These are phyloP conservation scores for Ginglymostoma cirratum DNA, from an alignment of 2,113 vertebrate species.

Conservation along the genomic window DNA sequence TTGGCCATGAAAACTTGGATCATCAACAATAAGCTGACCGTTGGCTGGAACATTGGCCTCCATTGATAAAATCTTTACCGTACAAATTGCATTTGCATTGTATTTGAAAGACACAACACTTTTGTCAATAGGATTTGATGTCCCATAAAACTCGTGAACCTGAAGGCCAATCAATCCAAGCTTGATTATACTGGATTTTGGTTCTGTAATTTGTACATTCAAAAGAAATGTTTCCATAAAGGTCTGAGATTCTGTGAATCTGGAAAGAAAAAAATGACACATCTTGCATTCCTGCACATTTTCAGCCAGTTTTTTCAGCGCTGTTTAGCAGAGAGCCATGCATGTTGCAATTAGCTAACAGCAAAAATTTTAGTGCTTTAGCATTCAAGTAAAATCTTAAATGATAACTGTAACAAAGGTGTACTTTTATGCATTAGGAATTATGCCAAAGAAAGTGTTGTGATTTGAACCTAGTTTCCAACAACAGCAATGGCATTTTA, in stretches of 20 bases:
- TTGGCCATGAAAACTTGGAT: slow-evolving; percentile 39
- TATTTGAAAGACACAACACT: slow-evolving; percentile 50
- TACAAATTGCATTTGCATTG: slow-evolving; percentile 46
- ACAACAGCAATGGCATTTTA: neutral
- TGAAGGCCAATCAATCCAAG: slow-evolving; percentile 54
- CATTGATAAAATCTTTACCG: slow-evolving; percentile 44
- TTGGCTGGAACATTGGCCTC: slow-evolving; percentile 48
- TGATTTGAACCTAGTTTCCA: neutral
- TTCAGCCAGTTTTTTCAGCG: neutral
- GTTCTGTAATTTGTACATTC: slow-evolving; percentile 49
- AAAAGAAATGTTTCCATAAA: slow-evolving; percentile 54
- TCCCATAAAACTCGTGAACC: slow-evolving; percentile 56
- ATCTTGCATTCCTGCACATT: neutral
- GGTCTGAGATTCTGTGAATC: slow-evolving; percentile 63
- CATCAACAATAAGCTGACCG: slow-evolving; percentile 53
- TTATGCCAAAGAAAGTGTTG: neutral
- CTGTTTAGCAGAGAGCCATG: neutral
- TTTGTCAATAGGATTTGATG: slow-evolving; percentile 55
- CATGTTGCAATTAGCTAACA: neutral
- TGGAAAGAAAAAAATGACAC: slow-evolving; percentile 44
- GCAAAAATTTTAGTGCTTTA: neutral
- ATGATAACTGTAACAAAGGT: neutral
- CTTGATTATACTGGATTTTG: slow-evolving; percentile 44
- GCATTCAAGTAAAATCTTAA: neutral
- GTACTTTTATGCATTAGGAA: neutral